Evolutionary conservation across 2,797 vertebrate genomes (phyloP).

Genomic region (Anas acuta): DNA sequence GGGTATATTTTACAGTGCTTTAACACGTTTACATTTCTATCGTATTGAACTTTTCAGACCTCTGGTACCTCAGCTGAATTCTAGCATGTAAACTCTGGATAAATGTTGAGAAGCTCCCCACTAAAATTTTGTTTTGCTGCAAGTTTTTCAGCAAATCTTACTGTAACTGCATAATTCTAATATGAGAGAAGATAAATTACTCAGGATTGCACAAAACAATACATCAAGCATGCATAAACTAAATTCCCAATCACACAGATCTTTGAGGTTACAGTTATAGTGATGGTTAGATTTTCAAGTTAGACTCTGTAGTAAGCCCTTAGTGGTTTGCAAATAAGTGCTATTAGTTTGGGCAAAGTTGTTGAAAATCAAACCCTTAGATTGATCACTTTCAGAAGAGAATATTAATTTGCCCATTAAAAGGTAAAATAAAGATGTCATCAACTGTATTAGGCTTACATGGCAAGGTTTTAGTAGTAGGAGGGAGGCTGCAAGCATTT

Average conservation of each 20-base stretch:
- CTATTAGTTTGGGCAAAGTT: not conserved
- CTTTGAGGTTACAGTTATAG: not conserved
- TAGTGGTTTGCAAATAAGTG: not conserved
- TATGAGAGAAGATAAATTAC: not conserved
- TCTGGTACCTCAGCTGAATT: not conserved
- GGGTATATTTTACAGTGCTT: not conserved
- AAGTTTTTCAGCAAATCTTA: not conserved
- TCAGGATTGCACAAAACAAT: not conserved
- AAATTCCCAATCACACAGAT: not conserved
- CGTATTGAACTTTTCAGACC: not conserved
- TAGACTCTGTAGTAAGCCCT: not conserved
- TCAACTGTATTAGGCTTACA: not conserved
- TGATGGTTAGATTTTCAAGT: not conserved
- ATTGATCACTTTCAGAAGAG: not conserved
- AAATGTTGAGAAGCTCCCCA: not conserved
- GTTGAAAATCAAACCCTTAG: not conserved
- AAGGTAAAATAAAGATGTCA: not conserved
- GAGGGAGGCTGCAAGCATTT: not conserved
- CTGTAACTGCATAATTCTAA: not conserved
- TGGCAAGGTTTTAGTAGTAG: not conserved
- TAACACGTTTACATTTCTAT: not conserved
- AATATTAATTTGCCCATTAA: not conserved
- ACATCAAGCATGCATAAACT: not conserved
- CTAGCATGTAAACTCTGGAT: not conserved
- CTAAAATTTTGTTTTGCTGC: not conserved